phyloP scores from a whole-genome alignment of 1,140 invertebrate species.

The Micrasema longulum region DNA sequence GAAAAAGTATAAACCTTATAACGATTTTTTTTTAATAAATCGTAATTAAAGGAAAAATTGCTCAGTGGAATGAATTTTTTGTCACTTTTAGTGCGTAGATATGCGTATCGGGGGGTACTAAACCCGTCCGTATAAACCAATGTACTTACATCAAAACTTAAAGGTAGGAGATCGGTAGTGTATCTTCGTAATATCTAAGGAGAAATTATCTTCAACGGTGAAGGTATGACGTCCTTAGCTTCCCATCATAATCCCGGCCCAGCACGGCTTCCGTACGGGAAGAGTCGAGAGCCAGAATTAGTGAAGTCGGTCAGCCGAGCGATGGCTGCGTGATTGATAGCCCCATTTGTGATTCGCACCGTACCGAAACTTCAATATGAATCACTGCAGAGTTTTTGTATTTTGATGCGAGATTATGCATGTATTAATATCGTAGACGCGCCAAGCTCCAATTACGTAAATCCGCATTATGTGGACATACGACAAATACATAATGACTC shows the following conservation, averaged over 20 bases:
- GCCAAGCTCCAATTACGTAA: conserved; percentile 21
- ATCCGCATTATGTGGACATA: conserved; percentile 12
- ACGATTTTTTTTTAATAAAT: too few species aligned
- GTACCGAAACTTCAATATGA: conserved; percentile 26
- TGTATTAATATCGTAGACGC: conserved; percentile 24
- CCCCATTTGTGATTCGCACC: conserved; percentile 33
- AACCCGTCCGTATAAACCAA: too few species aligned
- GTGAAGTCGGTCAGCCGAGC: conserved; percentile 9
- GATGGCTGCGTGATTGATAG: conserved; percentile 21
- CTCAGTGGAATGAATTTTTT: too few species aligned
- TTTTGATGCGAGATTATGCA: conserved; percentile 8
- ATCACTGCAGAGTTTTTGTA: neutral
- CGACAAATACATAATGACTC: conserved; percentile 34
- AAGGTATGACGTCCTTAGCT: neutral
- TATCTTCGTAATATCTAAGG: too few species aligned
- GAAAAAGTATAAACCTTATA: too few species aligned
- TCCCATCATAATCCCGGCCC: neutral
- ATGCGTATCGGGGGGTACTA: too few species aligned
- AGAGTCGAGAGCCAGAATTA: conserved; percentile 5
- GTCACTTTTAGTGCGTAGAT: too few species aligned
- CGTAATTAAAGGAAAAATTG: too few species aligned
- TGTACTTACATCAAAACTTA: too few species aligned
- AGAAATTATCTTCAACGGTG: too few species aligned
- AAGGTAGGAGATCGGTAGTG: too few species aligned
- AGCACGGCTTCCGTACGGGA: neutral